Evolutionary conservation across 2,113 vertebrate species (phyloP), one percentile per base, ranked within the genome.

Genomic region (Danionella cerebrum): DNA sequence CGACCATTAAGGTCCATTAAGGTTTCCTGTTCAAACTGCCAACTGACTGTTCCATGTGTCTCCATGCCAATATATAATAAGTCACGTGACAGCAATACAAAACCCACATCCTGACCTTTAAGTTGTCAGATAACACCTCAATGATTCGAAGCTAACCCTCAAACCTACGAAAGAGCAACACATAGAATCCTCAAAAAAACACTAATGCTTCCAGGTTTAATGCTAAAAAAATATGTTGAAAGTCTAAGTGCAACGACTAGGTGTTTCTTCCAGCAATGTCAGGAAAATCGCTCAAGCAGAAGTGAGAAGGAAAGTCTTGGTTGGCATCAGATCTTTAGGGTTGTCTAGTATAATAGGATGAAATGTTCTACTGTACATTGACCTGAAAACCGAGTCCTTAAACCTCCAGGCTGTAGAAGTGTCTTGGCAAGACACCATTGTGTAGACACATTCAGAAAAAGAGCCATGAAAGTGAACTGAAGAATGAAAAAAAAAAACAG

Each of bases 201-300:
- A n/a, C 48, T n/a, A 29, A 25, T 31, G 50, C 14, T 52, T 14
- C 14, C 16, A 10, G 29, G 14, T 22, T 41, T 29, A 9, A 42
- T 59, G n/a, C n/a, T 31, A 22, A n/a, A 59, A 7, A 59, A 59
- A 25, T n/a, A 60, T 44, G 42, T 10, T 44, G 22, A 27, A 29
- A 50, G 9, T 5, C 21, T 33, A 29, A 7, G 51, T 44, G 29
- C 10, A 48, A 38, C 47, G 53, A 24, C 29, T 14, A 65, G 38
- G 69, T 71, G 59, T 64, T 65, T 65, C 59, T 18, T 5, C 18
- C 22, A 19, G 44, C 36, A 29, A 66, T 33, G 25, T 66, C 70
- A 71, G n/a, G 4, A 45, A 38, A 52, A 24, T 51, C 33, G 31
- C 42, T 50, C 18, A 38, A 45, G 63, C 19, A 33, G 6, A 72